phyloP scores from a whole-genome alignment of 2,888 invertebrate species.

The Lomographa bimaculata region DNA sequence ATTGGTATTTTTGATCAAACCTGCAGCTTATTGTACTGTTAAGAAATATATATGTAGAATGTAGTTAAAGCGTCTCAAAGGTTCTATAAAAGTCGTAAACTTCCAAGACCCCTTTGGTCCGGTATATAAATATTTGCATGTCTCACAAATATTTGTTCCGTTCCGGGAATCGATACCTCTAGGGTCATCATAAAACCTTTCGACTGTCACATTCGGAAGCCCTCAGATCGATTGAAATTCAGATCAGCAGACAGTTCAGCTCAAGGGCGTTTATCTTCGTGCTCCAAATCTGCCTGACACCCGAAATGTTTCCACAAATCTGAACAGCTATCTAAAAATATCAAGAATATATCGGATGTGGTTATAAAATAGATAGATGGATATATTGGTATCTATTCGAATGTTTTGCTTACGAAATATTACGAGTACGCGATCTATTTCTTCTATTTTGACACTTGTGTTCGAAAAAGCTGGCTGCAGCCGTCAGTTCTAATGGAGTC shows the following conservation, averaged over 20 bases:
- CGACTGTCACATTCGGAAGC: conserved; percentile 12
- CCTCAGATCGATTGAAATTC: conserved; percentile 18
- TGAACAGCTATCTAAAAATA: conserved; percentile 6
- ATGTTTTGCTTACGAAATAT: conserved; percentile 5
- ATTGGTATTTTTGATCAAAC: too few species aligned
- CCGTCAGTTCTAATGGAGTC: conserved; percentile 25
- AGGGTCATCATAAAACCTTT: conserved; percentile 4
- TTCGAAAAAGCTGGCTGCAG: too few species aligned
- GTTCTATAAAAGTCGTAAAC: too few species aligned
- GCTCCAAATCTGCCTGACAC: conserved; percentile 9
- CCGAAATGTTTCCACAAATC: conserved; percentile 6
- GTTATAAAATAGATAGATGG: background rate
- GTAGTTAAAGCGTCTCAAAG: too few species aligned
- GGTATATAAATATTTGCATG: conserved; percentile 1
- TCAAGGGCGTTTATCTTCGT: conserved; percentile 22
- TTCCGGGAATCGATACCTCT: background rate
- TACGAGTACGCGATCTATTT: conserved; percentile 1
- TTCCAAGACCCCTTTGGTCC: too few species aligned
- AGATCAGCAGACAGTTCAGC: conserved; percentile 3
- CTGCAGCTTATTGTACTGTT: too few species aligned
- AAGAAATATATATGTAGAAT: too few species aligned
- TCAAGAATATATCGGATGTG: background rate
- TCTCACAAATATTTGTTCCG: conserved; percentile 4
- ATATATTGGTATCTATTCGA: background rate
- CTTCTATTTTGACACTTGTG: conserved; percentile 27